Base-by-base conservation (phyloP, 1,140 invertebrate genomes). In the Asobara japonica region DNA sequence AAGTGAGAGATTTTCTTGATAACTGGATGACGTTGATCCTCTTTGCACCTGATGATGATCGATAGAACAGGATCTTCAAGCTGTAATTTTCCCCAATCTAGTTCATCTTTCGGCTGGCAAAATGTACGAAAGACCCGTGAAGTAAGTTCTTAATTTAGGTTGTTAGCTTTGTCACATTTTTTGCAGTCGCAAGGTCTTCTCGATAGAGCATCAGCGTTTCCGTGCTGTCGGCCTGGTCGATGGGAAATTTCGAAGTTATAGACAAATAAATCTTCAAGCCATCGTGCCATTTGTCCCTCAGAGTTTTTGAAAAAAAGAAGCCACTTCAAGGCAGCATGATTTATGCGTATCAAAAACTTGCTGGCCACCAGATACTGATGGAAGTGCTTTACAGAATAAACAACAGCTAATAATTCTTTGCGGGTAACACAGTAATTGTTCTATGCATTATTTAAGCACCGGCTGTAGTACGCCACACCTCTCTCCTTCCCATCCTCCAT, bases 151-250 rank as follows among this genome's bases (percentile, higher is more conserved):
- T 45, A 5, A 45, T 45, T 45, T n/a, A 7, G 8, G 4, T 4
- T 45, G 22, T 62, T 62, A 6, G 22, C 22, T 62, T 62, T 62
- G 6, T 62, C 30, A 62, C 60, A 62, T 62, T 62, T 62, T 6
- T 7, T 62, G 22, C 30, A 62, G 16, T 27, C 30, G 16, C 60
- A 62, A 11, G 31, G 61, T 22, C 61, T 64, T 36, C 31, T 36
- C 10, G 7, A 36, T 30, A 64, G 30, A 30, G 29, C 61, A 16
- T 64, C 61, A 36, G 31, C 61, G 31, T 30, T 30, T 36, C 29
- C 29, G n/a, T 25, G 22, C 16, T 25, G 22, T 27, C 13, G 11
- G 8, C 60, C 60, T 18, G 56, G 22, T 11, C 22, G 6, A 25
- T 31, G 22, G 4, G 20, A 3, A 61, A 31, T 31, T 29, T 61